Evolutionary conservation across 23 tunicate species (phyloP).

Genomic region (Phallusia fumigata): DNA sequence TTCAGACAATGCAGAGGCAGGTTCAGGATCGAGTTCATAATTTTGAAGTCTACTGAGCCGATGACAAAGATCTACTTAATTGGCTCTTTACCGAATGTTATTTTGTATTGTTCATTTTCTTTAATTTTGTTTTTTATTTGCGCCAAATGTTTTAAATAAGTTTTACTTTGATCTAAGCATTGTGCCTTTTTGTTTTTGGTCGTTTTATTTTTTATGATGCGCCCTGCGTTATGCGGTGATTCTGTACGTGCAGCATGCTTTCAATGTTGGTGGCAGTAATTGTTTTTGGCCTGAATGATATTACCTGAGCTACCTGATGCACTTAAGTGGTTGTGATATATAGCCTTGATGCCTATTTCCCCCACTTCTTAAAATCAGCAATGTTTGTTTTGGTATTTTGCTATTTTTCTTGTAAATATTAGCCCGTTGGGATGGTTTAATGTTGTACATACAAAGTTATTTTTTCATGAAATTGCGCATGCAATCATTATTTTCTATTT

Average conservation of each 20-base stretch:
- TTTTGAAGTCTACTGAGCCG: not conserved
- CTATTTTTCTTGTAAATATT: not conserved
- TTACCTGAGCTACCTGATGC: conserved; percentile 12
- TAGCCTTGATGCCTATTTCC: not conserved
- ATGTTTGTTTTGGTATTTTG: not conserved
- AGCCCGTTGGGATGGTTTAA: not conserved
- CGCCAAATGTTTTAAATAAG: not conserved
- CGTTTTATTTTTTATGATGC: not conserved
- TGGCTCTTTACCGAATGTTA: too few species aligned
- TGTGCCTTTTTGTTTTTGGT: not conserved
- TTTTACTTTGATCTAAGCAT: not conserved
- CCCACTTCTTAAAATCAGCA: not conserved
- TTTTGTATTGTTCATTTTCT: not conserved
- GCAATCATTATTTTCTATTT: not conserved
- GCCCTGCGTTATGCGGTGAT: not conserved
- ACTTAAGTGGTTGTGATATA: not conserved
- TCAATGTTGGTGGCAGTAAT: not conserved
- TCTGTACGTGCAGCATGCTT: not conserved
- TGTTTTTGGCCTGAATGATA: not conserved
- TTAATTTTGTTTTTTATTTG: not conserved
- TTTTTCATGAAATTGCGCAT: not conserved
- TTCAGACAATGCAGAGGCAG: not conserved
- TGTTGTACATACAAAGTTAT: not conserved
- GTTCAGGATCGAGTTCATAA: not conserved
- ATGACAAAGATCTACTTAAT: not conserved